Conservation (phyloP, 1,140 invertebrate genomes). For the Bursaphelenchus mucronatus region DNA sequence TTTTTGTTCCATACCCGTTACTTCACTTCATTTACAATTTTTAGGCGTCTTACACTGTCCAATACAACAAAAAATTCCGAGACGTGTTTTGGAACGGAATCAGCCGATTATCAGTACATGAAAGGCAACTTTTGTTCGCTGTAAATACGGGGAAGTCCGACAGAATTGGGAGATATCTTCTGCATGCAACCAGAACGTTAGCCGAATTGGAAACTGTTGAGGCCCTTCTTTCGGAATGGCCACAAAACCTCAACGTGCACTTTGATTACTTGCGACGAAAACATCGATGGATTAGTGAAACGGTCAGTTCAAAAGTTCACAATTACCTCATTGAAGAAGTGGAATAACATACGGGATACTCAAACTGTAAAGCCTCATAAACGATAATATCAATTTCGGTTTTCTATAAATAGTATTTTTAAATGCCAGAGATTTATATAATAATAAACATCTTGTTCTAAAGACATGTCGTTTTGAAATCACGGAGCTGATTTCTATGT, state of each 20-base stretch:
- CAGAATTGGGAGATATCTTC: constrained; percentile 33
- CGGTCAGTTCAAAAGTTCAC: constrained; percentile 33
- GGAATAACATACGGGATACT: not conserved
- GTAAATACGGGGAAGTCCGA: constrained; percentile 52
- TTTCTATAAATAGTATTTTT: too few relatives aligned
- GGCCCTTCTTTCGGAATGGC: constrained; percentile 35
- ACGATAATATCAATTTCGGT: too few relatives aligned
- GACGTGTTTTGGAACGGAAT: constrained; percentile 49
- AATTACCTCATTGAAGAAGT: constrained; percentile 30
- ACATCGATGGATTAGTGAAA: constrained; percentile 35
- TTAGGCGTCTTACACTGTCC: constrained; percentile 43
- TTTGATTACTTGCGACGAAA: constrained; percentile 37
- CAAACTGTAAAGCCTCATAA: too few relatives aligned
- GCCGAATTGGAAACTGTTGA: constrained; percentile 49
- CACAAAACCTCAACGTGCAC: constrained; percentile 33
- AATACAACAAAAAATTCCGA: constrained; percentile 55
- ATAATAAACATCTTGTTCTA: too few relatives aligned
- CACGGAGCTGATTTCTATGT: too few relatives aligned
- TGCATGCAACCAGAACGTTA: constrained; percentile 46
- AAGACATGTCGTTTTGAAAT: too few relatives aligned
- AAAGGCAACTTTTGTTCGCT: constrained; percentile 50
- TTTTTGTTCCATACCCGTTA: too few relatives aligned
- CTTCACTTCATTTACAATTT: constrained; percentile 22
- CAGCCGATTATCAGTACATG: constrained; percentile 33
- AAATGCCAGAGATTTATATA: too few relatives aligned